These are phyloP conservation scores for Cosmorhoe ocellata DNA, from an alignment of 2,888 invertebrate species.

Conservation along the genomic window DNA sequence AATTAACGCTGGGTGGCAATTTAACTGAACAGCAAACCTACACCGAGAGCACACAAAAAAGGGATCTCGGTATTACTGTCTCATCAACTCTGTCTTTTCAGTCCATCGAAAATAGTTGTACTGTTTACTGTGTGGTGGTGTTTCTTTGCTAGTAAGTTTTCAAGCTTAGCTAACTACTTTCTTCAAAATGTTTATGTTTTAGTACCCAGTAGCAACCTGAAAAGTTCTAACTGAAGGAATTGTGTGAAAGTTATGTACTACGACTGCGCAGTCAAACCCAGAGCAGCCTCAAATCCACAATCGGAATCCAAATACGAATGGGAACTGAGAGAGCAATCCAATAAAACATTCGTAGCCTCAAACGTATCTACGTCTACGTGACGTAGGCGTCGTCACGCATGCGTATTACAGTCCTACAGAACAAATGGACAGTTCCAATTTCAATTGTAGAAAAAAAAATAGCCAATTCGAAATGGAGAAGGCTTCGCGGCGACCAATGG, in stretches of 20 bases:
- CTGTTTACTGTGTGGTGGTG: too few relatives aligned
- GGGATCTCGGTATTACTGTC: too few relatives aligned
- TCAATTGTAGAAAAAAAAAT: slow-evolving; percentile 81
- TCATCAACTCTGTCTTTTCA: too few relatives aligned
- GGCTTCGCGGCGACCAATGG: slow-evolving; percentile 79
- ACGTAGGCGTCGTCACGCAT: slow-evolving; percentile 77
- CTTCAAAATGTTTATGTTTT: too few relatives aligned
- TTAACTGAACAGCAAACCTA: neutral
- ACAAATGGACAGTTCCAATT: slow-evolving; percentile 79
- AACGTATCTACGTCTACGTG: slow-evolving; percentile 79
- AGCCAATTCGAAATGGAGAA: slow-evolving; percentile 81
- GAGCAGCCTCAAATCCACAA: slow-evolving; percentile 65
- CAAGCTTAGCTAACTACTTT: too few relatives aligned
- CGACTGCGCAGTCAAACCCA: slow-evolving; percentile 66
- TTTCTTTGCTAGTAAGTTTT: too few relatives aligned
- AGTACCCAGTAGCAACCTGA: too few relatives aligned
- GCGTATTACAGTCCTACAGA: slow-evolving; percentile 68
- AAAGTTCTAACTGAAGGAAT: neutral
- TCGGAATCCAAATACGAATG: slow-evolving; percentile 74
- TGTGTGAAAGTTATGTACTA: slow-evolving; percentile 26
- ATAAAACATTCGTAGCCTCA: slow-evolving; percentile 76
- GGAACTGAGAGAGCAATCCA: slow-evolving; percentile 73
- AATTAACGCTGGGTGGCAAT: slow-evolving; percentile 1
- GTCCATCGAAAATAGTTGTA: too few relatives aligned
- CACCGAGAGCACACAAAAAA: neutral